These are phyloP conservation scores for Danaus chrysippus DNA, from an alignment of 2,888 invertebrate genomes.

Conservation along the genomic window DNA sequence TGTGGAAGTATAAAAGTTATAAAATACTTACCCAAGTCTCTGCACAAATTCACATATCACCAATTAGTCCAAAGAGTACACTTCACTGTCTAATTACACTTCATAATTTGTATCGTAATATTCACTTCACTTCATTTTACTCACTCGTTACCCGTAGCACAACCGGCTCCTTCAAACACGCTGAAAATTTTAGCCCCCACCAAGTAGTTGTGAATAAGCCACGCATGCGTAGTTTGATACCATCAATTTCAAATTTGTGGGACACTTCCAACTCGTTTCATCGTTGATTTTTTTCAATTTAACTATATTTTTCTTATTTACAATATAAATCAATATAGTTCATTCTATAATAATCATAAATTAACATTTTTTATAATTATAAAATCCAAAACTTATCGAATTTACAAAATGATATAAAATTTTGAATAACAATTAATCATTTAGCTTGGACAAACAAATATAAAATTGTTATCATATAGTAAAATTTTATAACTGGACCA, in stretches of 20 bases:
- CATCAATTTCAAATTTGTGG: constrained; percentile 3
- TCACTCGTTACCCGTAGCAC: constrained; percentile 23
- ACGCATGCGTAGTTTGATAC: constrained; percentile 4
- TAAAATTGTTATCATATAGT: too few relatives aligned
- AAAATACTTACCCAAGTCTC: constrained; percentile 27
- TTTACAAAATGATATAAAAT: too few relatives aligned
- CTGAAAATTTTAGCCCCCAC: constrained; percentile 7
- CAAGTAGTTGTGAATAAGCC: not conserved
- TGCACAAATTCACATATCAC: constrained; percentile 28
- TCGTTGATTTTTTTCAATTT: not conserved
- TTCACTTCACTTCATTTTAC: constrained; percentile 31
- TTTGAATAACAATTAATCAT: too few relatives aligned
- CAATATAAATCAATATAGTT: not conserved
- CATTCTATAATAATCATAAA: not conserved
- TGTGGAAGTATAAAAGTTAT: not conserved
- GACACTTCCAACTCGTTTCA: constrained; percentile 2
- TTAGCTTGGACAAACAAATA: too few relatives aligned
- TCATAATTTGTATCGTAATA: constrained; percentile 17
- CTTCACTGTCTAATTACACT: constrained; percentile 29
- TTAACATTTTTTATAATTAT: too few relatives aligned
- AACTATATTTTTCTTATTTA: not conserved
- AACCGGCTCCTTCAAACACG: constrained; percentile 5
- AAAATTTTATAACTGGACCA: too few relatives aligned
- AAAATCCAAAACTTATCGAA: too few relatives aligned
- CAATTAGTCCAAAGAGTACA: constrained; percentile 19